Base-by-base conservation (phyloP, 64 coral and sea anemone species). In the Porites lutea region DNA sequence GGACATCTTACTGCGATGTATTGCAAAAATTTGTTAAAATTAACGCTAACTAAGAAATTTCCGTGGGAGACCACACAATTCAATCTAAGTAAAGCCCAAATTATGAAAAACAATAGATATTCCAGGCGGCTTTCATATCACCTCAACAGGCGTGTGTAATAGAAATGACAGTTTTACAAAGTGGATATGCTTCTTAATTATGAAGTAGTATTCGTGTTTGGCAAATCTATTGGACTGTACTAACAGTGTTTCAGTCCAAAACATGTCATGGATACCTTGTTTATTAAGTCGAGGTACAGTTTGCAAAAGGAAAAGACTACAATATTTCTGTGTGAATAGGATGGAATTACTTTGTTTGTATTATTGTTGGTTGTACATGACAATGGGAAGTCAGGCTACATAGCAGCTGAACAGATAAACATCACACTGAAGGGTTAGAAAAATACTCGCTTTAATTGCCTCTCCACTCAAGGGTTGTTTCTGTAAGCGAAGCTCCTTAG, bases 121-220 rank as follows among this genome's bases (percentile, higher is more conserved):
- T 22, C 16, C 43, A 21, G 18, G 59, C 81, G 61, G 48, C 48
- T 84, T 84, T 84, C 62, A 53, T 83, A 18, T 68, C 63, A 64
- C n/a, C 49, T 68, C 44, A 68, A 37, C 27, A 37, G 11, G 16
- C 48, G 63, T 18, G 48, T 84, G 48, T 19, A 76, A 52, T 46
- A 76, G 43, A 51, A 16, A 51, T 76, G 81, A 84, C 81, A 84
- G 61, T 48, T 84, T 84, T 69, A 50, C 81, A 68, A 84, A 84
- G 81, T 68, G 48, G 47, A 84, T 68, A 51, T 51, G 47, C 69
- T 68, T 84, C 81, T 51, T 21, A 52, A 84, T 68, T 50, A 83
- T 83, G 62, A 68, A 84, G 18, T 67, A 52, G 63, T 5, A 20
- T 83, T 68, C 44, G 15, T 83, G 80, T 84, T 84, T 67, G 81